Percentiles rank a stretch among this genome's conserved stretches.
These are phyloP conservation scores for Lepidurus couesii DNA, from an alignment of 1,140 invertebrate species.

Conservation along the genomic window DNA sequence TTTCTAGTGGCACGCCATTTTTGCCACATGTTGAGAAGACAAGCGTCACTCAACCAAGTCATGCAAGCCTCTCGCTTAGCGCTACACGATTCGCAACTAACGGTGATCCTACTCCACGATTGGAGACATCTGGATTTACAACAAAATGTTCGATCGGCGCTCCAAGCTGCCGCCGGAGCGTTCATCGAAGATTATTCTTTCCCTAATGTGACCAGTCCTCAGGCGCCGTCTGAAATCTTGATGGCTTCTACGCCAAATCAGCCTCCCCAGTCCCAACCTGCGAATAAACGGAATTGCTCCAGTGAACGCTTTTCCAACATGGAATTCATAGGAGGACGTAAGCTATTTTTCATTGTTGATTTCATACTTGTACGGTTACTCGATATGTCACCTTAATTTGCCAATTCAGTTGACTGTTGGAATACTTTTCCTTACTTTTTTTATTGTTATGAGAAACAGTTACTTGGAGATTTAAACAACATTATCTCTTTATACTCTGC, in stretches of 20 bases:
- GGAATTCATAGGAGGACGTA: conserved; percentile 28
- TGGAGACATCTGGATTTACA: conserved; percentile 44
- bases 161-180: conserved; percentile 7
- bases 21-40: conserved; percentile 52
- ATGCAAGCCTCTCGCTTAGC: conserved; percentile 55
- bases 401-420: not conserved
- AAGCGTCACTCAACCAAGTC: conserved; percentile 57
- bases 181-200: not conserved
- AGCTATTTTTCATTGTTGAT: conserved; percentile 8
- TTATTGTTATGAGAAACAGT: not conserved
- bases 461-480: not conserved
- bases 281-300: not conserved
- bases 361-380: not conserved
- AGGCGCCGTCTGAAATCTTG: not conserved
- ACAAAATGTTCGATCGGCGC: conserved; percentile 39
- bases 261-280: not conserved
- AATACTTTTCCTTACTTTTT: not conserved
- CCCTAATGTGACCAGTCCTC: not conserved
- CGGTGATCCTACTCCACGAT: conserved; percentile 54
- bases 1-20: conserved; percentile 48
- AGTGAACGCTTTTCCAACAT: not conserved
- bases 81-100: conserved; percentile 52
- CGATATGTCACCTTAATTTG: not conserved
- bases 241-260: not conserved
- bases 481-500: conserved; percentile 32